Conservation (phyloP, 2,113 vertebrate species). For the Progne subis region DNA sequence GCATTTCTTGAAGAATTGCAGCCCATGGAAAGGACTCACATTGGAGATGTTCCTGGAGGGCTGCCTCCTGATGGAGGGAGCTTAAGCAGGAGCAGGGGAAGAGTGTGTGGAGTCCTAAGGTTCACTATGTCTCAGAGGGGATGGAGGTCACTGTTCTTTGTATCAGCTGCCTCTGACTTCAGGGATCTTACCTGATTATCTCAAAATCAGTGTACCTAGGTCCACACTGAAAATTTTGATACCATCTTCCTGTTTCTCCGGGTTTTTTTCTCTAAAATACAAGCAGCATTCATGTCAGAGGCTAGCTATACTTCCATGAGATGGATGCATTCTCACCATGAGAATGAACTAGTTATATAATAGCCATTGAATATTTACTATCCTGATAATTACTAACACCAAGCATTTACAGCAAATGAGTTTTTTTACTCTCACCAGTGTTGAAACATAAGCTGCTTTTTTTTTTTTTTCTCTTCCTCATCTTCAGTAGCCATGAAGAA, state of each 20-base stretch:
- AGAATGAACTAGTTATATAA: not conserved
- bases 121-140: accelerated
- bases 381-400: not conserved
- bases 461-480: not conserved
- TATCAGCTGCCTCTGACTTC: not conserved
- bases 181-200: not conserved
- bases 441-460: accelerated
- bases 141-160: not conserved
- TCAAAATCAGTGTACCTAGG: not conserved
- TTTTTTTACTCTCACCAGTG: not conserved
- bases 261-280: not conserved
- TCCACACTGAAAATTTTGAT: not conserved
- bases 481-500: not conserved
- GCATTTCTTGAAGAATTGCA: not conserved
- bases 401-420: not conserved
- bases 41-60: not conserved
- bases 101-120: not conserved
- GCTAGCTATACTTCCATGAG: not conserved
- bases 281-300: not conserved
- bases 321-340: not conserved
- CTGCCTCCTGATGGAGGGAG: not conserved
- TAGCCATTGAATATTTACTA: not conserved
- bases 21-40: not conserved
- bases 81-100: not conserved
- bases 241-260: not conserved